Conservation (phyloP, 1,140 invertebrate genomes). For the Bradynema listronoti region DNA sequence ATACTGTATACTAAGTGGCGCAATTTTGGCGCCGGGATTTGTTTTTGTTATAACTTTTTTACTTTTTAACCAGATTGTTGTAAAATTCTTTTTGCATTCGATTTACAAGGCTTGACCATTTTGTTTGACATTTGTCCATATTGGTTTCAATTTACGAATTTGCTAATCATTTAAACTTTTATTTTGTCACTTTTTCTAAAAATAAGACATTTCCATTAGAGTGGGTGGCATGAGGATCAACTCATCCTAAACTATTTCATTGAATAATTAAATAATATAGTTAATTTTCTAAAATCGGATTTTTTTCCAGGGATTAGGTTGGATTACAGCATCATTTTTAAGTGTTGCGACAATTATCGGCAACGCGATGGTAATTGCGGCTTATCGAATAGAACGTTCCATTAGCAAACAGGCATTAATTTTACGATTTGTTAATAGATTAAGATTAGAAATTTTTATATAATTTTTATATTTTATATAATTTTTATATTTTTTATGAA, state of each 20-base stretch:
- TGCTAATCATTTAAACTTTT: too few relatives aligned
- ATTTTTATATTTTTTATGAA: neutral
- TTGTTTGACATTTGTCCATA: too few relatives aligned
- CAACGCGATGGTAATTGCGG: constrained; percentile 88
- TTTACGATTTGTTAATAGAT: neutral
- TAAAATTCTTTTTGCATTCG: too few relatives aligned
- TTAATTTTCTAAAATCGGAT: neutral
- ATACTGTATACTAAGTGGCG: constrained; percentile 4
- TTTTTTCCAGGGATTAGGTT: constrained; percentile 70
- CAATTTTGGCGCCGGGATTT: too few relatives aligned
- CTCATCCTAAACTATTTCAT: constrained; percentile 2
- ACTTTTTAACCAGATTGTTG: constrained; percentile 7
- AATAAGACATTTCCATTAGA: too few relatives aligned
- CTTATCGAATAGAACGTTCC: constrained; percentile 63
- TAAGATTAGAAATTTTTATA: constrained; percentile 24
- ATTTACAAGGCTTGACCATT: too few relatives aligned
- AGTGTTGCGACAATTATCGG: constrained; percentile 89
- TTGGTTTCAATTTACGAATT: too few relatives aligned
- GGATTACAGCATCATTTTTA: constrained; percentile 76
- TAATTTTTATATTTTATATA: neutral
- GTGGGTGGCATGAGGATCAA: too few relatives aligned
- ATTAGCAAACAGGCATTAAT: constrained; percentile 55
- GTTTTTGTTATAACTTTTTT: too few relatives aligned
- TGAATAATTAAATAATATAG: neutral
- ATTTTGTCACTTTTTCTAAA: too few relatives aligned